These are phyloP conservation scores for Drosophila pachea DNA, from an alignment of 1,140 invertebrate species.

Conservation along the genomic window DNA sequence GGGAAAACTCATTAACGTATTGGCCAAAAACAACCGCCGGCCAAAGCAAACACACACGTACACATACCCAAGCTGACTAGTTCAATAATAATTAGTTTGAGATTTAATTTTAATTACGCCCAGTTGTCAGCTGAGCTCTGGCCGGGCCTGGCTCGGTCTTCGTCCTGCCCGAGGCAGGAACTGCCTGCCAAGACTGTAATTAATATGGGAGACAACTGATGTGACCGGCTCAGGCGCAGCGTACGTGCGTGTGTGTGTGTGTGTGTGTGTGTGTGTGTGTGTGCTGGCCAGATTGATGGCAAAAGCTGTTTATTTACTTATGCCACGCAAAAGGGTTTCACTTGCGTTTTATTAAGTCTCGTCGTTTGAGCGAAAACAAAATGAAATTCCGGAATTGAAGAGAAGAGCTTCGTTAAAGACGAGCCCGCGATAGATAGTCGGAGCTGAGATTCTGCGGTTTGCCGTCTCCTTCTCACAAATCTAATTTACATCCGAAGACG, in stretches of 20 bases:
- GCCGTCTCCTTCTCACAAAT: too few species aligned
- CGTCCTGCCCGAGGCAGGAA: slow-evolving; percentile 53
- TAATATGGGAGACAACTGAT: slow-evolving; percentile 58
- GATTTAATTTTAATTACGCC: slow-evolving; percentile 78
- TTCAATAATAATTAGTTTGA: slow-evolving; percentile 77
- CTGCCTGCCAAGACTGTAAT: slow-evolving; percentile 68
- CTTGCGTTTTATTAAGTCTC: slow-evolving; percentile 70
- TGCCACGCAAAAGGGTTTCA: slow-evolving; percentile 50
- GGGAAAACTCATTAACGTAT: slow-evolving; percentile 46
- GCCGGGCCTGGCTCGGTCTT: slow-evolving; percentile 30
- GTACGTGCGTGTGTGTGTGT: not conserved
- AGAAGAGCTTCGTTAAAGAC: not conserved
- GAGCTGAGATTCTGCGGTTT: too few species aligned
- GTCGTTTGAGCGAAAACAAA: slow-evolving; percentile 43
- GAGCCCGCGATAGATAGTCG: too few species aligned
- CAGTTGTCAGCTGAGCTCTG: slow-evolving; percentile 40
- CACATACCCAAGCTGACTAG: slow-evolving; percentile 33
- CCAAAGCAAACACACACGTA: slow-evolving; percentile 30
- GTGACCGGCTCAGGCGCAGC: slow-evolving; percentile 3
- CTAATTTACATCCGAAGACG: too few species aligned
- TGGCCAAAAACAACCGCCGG: slow-evolving; percentile 55
- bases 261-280: slow-evolving; percentile 18
- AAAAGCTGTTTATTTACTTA: slow-evolving; percentile 70
- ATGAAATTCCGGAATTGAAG: slow-evolving; percentile 13
- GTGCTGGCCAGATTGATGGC: slow-evolving; percentile 31